These are phyloP conservation scores for Cataglyphis livida DNA, from an alignment of 2,888 invertebrate genomes.

Conservation along the genomic window DNA sequence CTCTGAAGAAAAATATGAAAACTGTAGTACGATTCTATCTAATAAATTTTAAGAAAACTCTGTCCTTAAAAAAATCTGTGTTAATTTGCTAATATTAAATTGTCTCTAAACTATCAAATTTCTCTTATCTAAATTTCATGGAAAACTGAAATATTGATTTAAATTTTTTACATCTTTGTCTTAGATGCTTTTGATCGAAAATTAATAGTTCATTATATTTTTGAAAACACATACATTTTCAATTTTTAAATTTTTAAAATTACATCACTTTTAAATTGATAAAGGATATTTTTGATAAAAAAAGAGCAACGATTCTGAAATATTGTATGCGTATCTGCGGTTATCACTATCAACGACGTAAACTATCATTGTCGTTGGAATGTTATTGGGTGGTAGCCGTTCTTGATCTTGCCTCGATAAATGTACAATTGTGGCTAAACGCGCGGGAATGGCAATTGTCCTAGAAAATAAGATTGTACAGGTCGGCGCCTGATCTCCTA, in stretches of 20 bases:
- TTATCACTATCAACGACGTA: neutral
- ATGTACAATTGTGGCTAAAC: conserved; percentile 58
- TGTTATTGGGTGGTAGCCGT: conserved; percentile 64
- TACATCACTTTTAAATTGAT: neutral
- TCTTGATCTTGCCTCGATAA: conserved; percentile 74
- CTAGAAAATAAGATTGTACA: conserved; percentile 74
- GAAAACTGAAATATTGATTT: neutral
- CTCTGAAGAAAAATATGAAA: no score
- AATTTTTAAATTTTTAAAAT: neutral
- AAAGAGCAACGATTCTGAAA: neutral
- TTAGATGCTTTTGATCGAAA: neutral
- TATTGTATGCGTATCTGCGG: neutral
- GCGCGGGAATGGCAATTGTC: conserved; percentile 68
- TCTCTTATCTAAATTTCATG: neutral
- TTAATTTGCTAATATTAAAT: no score
- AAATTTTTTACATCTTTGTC: neutral
- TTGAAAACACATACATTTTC: neutral
- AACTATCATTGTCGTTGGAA: conserved; percentile 63
- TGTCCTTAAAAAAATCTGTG: no score
- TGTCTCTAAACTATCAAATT: no score
- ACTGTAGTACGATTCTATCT: no score
- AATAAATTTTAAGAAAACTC: no score
- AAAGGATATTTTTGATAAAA: neutral
- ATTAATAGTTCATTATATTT: no score
- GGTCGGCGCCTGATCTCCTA: conserved; percentile 59